A percentile compares a stretch with the other conserved stretches of the same genome.
Evolutionary conservation across 2,797 vertebrate species (phyloP).

Genomic region (Brachyrhaphis roseni): DNA sequence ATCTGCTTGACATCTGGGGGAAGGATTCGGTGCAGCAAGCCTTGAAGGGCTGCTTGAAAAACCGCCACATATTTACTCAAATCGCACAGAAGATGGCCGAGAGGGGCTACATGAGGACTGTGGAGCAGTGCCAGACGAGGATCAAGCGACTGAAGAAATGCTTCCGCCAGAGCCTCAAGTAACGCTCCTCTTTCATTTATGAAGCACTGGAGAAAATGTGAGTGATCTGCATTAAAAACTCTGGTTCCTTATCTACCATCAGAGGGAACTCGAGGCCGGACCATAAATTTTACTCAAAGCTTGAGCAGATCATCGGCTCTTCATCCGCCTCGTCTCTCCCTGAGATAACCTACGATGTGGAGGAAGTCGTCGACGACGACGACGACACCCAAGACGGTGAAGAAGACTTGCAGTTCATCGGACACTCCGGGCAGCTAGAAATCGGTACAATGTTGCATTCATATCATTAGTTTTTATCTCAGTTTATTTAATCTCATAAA

Average conservation of each 20-base stretch:
- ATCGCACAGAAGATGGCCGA: constrained; percentile 78
- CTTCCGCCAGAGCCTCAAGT: constrained; percentile 68
- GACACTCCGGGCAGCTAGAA: constrained; percentile 55
- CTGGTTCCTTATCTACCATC: constrained; percentile 12
- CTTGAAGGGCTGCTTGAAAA: constrained; percentile 77
- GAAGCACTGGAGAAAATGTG: background rate
- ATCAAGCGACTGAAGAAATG: constrained; percentile 80
- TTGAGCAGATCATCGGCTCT: constrained; percentile 66
- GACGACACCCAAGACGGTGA: constrained; percentile 53
- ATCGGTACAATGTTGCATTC: constrained; percentile 46
- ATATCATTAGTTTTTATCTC: background rate
- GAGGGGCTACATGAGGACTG: constrained; percentile 73
- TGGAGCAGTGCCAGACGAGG: constrained; percentile 80
- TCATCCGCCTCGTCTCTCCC: constrained; percentile 43
- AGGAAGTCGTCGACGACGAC: constrained; percentile 64
- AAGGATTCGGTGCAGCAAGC: constrained; percentile 75
- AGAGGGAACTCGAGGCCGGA: constrained; percentile 68
- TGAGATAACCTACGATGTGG: constrained; percentile 63
- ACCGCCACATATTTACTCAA: constrained; percentile 78
- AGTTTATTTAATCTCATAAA: background rate
- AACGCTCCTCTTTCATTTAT: background rate
- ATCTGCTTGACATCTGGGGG: constrained; percentile 80
- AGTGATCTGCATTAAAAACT: background rate
- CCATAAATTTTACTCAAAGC: constrained; percentile 70
- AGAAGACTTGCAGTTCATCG: constrained; percentile 68